Conservation (phyloP, 2,888 invertebrate species). For the Abrostola tripartita region DNA sequence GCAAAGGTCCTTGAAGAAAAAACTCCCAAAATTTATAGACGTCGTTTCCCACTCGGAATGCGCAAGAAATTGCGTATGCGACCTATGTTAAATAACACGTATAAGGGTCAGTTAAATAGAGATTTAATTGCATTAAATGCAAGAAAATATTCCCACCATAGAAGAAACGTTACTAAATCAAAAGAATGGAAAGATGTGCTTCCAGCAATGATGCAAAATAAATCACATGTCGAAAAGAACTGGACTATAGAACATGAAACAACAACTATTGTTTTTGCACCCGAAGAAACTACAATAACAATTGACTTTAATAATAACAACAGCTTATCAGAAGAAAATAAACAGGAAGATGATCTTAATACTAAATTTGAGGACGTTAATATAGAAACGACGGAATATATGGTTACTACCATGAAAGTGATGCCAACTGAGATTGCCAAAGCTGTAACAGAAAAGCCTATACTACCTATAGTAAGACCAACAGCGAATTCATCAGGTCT, state of each 20-base stretch:
- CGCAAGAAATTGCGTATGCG: constrained; percentile 77
- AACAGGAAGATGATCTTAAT: constrained; percentile 30
- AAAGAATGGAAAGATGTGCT: constrained; percentile 74
- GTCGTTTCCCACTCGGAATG: constrained; percentile 66
- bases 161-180: constrained; percentile 72
- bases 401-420: constrained; percentile 54
- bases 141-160: constrained; percentile 71
- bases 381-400: constrained; percentile 43
- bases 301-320: constrained; percentile 19
- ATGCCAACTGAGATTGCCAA: constrained; percentile 44
- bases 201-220: constrained; percentile 65
- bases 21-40: constrained; percentile 56
- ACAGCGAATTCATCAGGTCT: constrained; percentile 67
- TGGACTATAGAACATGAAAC: constrained; percentile 53
- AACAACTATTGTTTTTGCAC: constrained; percentile 48
- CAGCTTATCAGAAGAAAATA: constrained; percentile 38
- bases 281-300: constrained; percentile 43
- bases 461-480: constrained; percentile 60
- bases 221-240: constrained; percentile 55
- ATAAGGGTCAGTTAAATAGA: constrained; percentile 75
- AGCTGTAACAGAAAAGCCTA: constrained; percentile 61
- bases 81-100: constrained; percentile 70
- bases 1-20: constrained; percentile 48
- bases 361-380: constrained; percentile 50
- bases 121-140: constrained; percentile 75